Evolutionary conservation across 1,140 invertebrate genomes (phyloP).

Genomic region (Tetramorium simillimum): DNA sequence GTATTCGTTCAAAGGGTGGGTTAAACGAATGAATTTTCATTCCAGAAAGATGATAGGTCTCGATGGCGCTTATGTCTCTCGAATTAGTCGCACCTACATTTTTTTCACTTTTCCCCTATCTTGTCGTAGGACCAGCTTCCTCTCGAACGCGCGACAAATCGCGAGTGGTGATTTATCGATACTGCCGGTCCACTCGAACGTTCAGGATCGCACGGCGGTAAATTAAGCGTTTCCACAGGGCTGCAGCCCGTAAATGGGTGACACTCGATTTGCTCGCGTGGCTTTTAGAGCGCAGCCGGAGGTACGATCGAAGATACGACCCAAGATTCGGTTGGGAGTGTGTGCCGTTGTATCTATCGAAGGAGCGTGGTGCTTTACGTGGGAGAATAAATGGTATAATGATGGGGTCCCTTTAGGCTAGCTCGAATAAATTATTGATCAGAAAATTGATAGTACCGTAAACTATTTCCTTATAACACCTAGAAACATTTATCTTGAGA

Average conservation of each 20-base stretch:
- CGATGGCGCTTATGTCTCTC: constrained; percentile 9
- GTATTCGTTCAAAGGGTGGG: not conserved
- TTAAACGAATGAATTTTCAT: not conserved
- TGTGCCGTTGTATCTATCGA: constrained; percentile 4
- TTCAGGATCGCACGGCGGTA: constrained; percentile 53
- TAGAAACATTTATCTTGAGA: not conserved
- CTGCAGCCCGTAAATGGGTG: constrained; percentile 58
- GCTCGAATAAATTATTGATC: constrained; percentile 40
- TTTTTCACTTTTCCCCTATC: constrained; percentile 30
- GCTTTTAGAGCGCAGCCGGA: constrained; percentile 40
- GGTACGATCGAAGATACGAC: constrained; percentile 49
- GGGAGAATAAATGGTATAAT: constrained; percentile 50
- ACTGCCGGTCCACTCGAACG: constrained; percentile 52
- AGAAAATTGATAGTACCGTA: constrained; percentile 7
- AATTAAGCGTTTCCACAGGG: constrained; percentile 64
- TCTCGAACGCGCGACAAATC: constrained; percentile 70
- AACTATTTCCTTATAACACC: not conserved
- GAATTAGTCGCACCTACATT: not conserved
- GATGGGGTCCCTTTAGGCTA: constrained; percentile 3
- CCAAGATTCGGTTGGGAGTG: constrained; percentile 45
- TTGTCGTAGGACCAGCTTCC: constrained; percentile 19
- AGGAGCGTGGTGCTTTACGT: constrained; percentile 13
- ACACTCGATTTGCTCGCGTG: constrained; percentile 58
- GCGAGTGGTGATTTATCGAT: constrained; percentile 63
- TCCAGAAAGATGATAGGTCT: not conserved